Percentiles rank a stretch among this genome's conserved stretches.
phyloP scores from a whole-genome alignment of 2,888 invertebrate genomes.

The Cantharis flavilabris region DNA sequence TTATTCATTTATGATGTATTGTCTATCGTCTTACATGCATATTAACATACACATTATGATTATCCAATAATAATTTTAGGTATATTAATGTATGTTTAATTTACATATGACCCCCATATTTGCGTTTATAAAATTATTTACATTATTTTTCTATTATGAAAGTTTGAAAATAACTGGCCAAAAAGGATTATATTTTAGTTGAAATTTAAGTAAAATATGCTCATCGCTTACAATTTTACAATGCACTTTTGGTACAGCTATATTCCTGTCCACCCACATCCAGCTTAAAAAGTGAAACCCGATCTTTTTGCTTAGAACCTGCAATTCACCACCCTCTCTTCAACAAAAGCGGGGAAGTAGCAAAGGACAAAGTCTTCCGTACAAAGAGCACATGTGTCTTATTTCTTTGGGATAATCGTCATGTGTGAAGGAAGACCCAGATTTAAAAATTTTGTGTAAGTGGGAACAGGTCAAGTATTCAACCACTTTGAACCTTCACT shows the following conservation, averaged over 20 bases:
- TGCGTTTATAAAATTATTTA: background rate
- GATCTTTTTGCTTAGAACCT: conserved; percentile 11
- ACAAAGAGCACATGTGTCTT: conserved; percentile 11
- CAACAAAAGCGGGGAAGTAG: conserved; percentile 7
- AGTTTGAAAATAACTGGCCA: background rate
- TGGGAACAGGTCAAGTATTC: conserved; percentile 16
- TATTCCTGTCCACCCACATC: conserved; percentile 16
- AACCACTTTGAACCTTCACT: conserved; percentile 12
- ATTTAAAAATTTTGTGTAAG: conserved; percentile 6
- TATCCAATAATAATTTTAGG: background rate
- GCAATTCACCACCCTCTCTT: conserved; percentile 9
- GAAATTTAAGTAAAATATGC: background rate
- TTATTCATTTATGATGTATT: background rate
- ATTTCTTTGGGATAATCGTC: conserved; percentile 6
- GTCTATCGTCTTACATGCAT: background rate
- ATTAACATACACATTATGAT: background rate
- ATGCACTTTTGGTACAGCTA: background rate
- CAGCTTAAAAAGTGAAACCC: conserved; percentile 7
- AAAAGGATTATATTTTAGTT: background rate
- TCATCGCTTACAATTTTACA: background rate
- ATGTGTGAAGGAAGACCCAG: conserved; percentile 19
- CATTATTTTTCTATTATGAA: background rate
- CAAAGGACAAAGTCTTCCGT: conserved; percentile 7
- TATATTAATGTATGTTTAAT: background rate
- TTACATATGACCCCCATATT: background rate